Evolutionary conservation across 2,113 vertebrate species (phyloP).

Genomic region (Myotis yumanensis): DNA sequence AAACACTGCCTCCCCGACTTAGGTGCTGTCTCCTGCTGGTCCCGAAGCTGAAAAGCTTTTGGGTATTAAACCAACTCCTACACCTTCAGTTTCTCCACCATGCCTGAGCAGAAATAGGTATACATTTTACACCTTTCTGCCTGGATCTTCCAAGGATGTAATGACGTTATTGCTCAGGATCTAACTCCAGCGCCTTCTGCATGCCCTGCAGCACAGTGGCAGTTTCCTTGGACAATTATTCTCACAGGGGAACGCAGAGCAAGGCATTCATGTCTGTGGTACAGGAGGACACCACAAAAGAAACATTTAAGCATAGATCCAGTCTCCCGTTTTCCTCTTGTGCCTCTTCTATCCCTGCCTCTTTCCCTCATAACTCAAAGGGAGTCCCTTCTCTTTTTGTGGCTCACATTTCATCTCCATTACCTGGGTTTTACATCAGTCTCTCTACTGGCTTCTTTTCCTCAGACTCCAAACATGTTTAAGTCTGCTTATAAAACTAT

Average conservation of each 20-base stretch:
- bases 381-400: not conserved
- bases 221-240: not conserved
- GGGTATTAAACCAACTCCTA: not conserved
- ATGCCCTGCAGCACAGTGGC: not conserved
- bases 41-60: not conserved
- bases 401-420: not conserved
- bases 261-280: not conserved
- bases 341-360: not conserved
- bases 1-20: not conserved
- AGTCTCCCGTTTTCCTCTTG: not conserved
- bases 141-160: not conserved
- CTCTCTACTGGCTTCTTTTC: not conserved
- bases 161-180: not conserved
- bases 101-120: not conserved
- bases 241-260: not conserved
- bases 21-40: not conserved
- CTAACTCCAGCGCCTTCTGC: not conserved
- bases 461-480: not conserved
- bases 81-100: not conserved
- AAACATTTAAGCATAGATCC: not conserved
- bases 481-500: not conserved
- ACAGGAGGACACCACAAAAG: not conserved
- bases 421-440: not conserved
- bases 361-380: not conserved
- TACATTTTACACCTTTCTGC: not conserved